Percentiles rank a stretch among this genome's conserved stretches.
Conservation (phyloP, 2,797 vertebrate genomes). For the Scleropages formosus region DNA sequence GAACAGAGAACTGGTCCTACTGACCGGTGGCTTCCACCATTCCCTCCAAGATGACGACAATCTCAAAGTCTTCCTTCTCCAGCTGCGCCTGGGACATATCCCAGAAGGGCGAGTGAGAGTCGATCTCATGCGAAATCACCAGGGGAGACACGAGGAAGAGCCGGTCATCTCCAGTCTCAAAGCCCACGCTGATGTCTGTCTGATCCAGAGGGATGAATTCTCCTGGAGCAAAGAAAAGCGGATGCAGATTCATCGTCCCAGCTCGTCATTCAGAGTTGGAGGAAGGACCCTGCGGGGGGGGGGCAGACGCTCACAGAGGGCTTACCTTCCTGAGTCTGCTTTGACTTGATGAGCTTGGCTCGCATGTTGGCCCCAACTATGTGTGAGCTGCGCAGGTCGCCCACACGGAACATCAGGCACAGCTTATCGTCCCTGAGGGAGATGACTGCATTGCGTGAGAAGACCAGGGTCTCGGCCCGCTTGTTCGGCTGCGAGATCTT, state of each 20-base stretch:
- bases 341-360: slow-evolving; percentile 96
- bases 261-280: neutral
- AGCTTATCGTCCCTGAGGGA: slow-evolving; percentile 87
- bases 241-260: neutral
- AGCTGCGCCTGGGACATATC: slow-evolving; percentile 87
- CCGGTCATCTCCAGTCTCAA: slow-evolving; percentile 92
- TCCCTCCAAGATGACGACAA: slow-evolving; percentile 95
- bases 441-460: slow-evolving; percentile 92
- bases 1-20: neutral
- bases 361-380: slow-evolving; percentile 97
- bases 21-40: slow-evolving; percentile 97
- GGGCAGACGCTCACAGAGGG: neutral
- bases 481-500: slow-evolving; percentile 98
- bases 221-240: slow-evolving; percentile 52
- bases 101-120: slow-evolving; percentile 86
- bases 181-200: slow-evolving; percentile 95
- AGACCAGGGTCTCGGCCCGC: slow-evolving; percentile 90
- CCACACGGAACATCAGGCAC: slow-evolving; percentile 95
- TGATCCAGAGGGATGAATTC: slow-evolving; percentile 97
- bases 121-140: slow-evolving; percentile 95
- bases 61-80: slow-evolving; percentile 93
- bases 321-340: slow-evolving; percentile 92
- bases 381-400: slow-evolving; percentile 92
- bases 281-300: neutral
- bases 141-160: slow-evolving; percentile 94